Evolutionary conservation across 2,113 vertebrate genomes (phyloP), one percentile per base, ranked within the genome.

Genomic region (rat (Rattus norvegicus)): DNA sequence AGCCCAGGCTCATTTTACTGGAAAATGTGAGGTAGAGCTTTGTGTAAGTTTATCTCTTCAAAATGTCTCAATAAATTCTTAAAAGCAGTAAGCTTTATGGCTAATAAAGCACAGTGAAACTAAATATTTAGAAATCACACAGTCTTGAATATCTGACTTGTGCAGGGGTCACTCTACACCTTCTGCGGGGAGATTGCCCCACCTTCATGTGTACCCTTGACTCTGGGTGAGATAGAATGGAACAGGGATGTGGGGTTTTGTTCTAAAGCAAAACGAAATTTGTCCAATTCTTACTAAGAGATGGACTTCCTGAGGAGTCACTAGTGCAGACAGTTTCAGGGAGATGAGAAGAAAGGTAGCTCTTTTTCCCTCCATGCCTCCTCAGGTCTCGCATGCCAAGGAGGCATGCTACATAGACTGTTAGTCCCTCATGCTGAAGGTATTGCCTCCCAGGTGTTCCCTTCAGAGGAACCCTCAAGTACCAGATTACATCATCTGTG

Each of bases 1-100:
- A 91, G 3, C 33, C 30, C 70, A 39, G 49, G 24, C 56, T 12
- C 10, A 28, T 52, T 93, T 95, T 88, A 81, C 20, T 72, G n/a
- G 93, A 69, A 93, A 93, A 94, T 36, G 36, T 73, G 56, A 56
- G 59, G 24, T 88, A 73, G 83, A 77, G 5, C 36, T 65, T 94
- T 86, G 52, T 47, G 26, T 83, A 92, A 88, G 39, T 80, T 89
- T 87, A 43, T 76, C 67, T 96, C 54, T 91, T 95, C 77, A 63
- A 96, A 96, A 39, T 30, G 19, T 43, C 61, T 89, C 90, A 26
- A 30, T 81, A 92, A 94, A 91, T 93, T 95, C 39, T 91, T 91
- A 16, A 85, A 97, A 94, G 83, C 19, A 81, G 24, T 73, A 30
- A 52, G 76, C 89, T 86, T 52, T 93, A 76, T 63, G 87, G 59